phyloP scores from a whole-genome alignment of 2,113 vertebrate species.

The Thomomys bottae region DNA sequence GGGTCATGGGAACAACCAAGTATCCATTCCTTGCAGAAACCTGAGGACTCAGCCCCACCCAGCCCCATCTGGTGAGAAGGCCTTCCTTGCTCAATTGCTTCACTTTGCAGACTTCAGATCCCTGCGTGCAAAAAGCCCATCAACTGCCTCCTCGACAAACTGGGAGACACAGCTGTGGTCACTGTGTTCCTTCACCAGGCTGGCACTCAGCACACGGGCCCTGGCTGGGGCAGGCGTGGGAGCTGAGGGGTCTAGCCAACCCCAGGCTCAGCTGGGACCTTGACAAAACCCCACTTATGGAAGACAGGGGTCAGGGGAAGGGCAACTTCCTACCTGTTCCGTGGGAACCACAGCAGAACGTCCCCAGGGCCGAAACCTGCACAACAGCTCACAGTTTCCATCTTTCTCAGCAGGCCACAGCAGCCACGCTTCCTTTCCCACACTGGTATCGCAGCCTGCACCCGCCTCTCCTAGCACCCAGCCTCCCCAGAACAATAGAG shows the following conservation, averaged over 20 bases:
- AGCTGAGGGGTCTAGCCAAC: background rate
- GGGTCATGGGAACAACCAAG: background rate
- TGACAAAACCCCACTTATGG: background rate
- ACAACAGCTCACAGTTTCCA: conserved; percentile 66
- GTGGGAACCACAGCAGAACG: conserved; percentile 46
- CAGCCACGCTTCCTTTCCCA: conserved; percentile 68
- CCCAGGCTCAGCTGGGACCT: background rate
- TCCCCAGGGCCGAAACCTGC: conserved; percentile 29
- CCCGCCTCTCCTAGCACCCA: background rate
- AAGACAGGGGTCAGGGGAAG: conserved; percentile 45
- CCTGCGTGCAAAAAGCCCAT: accelerated
- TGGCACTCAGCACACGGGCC: background rate
- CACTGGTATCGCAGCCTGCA: background rate
- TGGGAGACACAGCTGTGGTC: background rate
- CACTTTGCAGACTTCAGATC: background rate
- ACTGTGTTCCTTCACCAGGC: background rate
- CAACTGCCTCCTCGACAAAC: background rate
- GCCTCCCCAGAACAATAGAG: conserved; percentile 43
- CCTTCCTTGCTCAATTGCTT: background rate
- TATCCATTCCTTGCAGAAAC: background rate
- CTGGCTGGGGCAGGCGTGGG: background rate
- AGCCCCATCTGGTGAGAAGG: no score
- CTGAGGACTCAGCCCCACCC: no score
- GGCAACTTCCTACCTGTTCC: conserved; percentile 59
- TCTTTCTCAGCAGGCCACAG: background rate